Conservation (phyloP, 2,888 invertebrate species). For the Thalpophila matura region DNA sequence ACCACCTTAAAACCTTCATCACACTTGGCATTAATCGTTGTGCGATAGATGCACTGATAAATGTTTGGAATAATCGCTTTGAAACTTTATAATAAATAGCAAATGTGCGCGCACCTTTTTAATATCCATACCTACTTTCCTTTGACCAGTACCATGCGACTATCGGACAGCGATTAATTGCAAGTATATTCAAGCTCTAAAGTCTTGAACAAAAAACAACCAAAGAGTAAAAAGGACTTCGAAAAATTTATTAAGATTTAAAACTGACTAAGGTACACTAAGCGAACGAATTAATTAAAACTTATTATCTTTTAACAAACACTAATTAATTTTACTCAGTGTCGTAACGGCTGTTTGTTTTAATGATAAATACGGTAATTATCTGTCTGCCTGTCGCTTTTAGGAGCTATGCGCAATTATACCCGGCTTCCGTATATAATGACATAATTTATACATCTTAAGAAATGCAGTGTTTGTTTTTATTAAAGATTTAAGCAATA, state of each 20-base stretch:
- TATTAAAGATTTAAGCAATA: background rate
- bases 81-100: too few species aligned
- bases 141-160: too few species aligned
- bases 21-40: too few species aligned
- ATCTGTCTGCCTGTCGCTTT: slow-evolving; percentile 51
- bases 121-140: too few species aligned
- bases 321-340: slow-evolving; percentile 71
- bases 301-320: slow-evolving; percentile 67
- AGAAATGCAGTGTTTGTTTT: background rate
- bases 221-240: background rate
- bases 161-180: too few species aligned
- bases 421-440: slow-evolving; percentile 12
- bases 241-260: slow-evolving; percentile 51
- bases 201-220: background rate
- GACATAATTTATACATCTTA: slow-evolving; percentile 21
- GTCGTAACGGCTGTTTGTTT: slow-evolving; percentile 70
- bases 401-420: slow-evolving; percentile 38
- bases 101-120: too few species aligned
- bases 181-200: too few species aligned
- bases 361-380: slow-evolving; percentile 76
- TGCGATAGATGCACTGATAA: too few species aligned
- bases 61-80: too few species aligned
- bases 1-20: too few species aligned
- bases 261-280: slow-evolving; percentile 33
- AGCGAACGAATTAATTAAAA: slow-evolving; percentile 58